Evolutionary conservation across 2,113 vertebrate genomes (phyloP).

Genomic region (Perognathus longimembris): DNA sequence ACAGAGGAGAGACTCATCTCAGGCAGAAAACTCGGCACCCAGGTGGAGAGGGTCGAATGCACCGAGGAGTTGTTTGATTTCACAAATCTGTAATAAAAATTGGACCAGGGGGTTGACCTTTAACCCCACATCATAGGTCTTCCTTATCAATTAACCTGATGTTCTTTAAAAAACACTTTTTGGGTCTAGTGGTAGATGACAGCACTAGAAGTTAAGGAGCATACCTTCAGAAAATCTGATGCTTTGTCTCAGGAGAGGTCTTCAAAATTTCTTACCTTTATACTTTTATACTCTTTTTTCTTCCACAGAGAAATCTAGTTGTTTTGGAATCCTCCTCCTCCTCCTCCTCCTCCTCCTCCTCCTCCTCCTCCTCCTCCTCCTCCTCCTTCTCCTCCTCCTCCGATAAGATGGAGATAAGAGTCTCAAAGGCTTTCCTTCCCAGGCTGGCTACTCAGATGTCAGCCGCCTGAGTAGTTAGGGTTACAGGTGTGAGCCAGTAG

Average conservation of each 20-base stretch:
- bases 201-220: not conserved
- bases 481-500: too few relatives aligned
- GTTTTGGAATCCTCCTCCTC: not conserved
- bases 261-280: too few relatives aligned
- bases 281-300: not conserved
- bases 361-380: too few relatives aligned
- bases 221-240: not conserved
- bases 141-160: not conserved
- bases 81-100: not conserved
- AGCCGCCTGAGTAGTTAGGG: too few relatives aligned
- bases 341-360: too few relatives aligned
- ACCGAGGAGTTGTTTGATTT: not conserved
- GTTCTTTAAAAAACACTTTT: conserved; percentile 20
- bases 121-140: not conserved
- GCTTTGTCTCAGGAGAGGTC: not conserved
- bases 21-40: not conserved
- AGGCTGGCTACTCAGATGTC: too few relatives aligned
- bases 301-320: not conserved
- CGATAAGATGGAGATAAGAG: too few relatives aligned
- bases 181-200: not conserved
- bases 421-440: too few relatives aligned
- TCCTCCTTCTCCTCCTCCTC: too few relatives aligned
- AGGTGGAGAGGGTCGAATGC: not conserved
- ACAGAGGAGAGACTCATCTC: not conserved
- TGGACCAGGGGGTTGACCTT: not conserved